Evolutionary conservation across 2,888 invertebrate species (phyloP).

Genomic region (Xestia xanthographa): DNA sequence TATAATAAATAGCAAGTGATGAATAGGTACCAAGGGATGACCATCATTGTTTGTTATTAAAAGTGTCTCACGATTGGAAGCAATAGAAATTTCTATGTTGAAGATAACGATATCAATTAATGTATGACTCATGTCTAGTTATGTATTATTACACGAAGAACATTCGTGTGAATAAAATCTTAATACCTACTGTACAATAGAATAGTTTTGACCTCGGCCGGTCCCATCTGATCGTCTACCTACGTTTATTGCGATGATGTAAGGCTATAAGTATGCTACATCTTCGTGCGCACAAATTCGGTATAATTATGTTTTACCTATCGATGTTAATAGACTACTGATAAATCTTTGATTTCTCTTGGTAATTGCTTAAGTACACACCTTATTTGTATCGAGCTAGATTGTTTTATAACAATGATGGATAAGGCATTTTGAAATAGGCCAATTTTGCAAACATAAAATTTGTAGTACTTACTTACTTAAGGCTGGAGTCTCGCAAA

Average conservation of each 20-base stretch:
- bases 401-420: conserved; percentile 15
- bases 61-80: conserved; percentile 24
- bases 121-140: conserved; percentile 62
- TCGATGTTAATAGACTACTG: conserved; percentile 51
- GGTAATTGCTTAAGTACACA: conserved; percentile 38
- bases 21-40: background rate
- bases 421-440: conserved; percentile 7
- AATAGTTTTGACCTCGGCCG: conserved; percentile 86
- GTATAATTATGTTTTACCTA: conserved; percentile 51
- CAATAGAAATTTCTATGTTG: conserved; percentile 31
- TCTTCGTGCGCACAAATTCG: conserved; percentile 54
- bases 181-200: conserved; percentile 79
- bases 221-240: conserved; percentile 69
- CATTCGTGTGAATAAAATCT: conserved; percentile 74
- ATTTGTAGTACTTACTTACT: background rate
- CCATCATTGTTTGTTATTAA: conserved; percentile 8
- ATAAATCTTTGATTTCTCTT: conserved; percentile 40
- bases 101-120: conserved; percentile 58
- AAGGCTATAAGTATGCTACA: conserved; percentile 58
- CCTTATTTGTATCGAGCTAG: background rate
- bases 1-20: conserved; percentile 15
- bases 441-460: conserved; percentile 15
- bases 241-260: conserved; percentile 69
- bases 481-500: too few relatives aligned
- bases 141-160: conserved; percentile 57